Conservation (phyloP, 2,888 invertebrate genomes). For the Cataglyphis cursor region DNA sequence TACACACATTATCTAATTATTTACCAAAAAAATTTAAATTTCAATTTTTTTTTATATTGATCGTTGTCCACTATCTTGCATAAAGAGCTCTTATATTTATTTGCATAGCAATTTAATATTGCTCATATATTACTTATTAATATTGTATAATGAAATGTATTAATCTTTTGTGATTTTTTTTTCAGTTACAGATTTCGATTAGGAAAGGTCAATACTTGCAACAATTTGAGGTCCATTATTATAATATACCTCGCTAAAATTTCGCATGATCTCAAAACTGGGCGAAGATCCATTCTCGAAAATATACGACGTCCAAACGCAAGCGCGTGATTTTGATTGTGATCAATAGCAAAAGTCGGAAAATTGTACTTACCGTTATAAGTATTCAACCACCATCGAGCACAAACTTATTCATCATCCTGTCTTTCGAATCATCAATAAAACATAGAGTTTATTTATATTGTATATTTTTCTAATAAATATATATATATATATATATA, state of each 20-base stretch:
- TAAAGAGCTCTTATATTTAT: not conserved
- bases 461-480: conserved; percentile 14
- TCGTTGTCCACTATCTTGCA: not conserved
- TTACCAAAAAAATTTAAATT: not conserved
- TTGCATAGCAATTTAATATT: conserved; percentile 9
- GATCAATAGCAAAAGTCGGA: conserved; percentile 18
- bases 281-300: conserved; percentile 6
- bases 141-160: not conserved
- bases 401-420: not conserved
- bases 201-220: conserved; percentile 26
- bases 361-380: conserved; percentile 36
- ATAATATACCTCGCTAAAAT: conserved; percentile 13
- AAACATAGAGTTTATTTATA: not conserved
- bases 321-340: conserved; percentile 9
- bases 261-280: conserved; percentile 48
- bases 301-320: not conserved
- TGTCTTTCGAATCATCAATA: not conserved
- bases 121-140: not conserved
- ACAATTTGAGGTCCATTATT: conserved; percentile 21
- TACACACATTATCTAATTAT: not conserved
- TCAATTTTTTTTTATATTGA: not conserved
- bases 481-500: not conserved
- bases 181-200: conserved; percentile 31
- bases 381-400: not conserved
- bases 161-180: conserved; percentile 31